phyloP scores from a whole-genome alignment of 92 coral and sea anemone species.

The Zoanthus sansibaricus region DNA sequence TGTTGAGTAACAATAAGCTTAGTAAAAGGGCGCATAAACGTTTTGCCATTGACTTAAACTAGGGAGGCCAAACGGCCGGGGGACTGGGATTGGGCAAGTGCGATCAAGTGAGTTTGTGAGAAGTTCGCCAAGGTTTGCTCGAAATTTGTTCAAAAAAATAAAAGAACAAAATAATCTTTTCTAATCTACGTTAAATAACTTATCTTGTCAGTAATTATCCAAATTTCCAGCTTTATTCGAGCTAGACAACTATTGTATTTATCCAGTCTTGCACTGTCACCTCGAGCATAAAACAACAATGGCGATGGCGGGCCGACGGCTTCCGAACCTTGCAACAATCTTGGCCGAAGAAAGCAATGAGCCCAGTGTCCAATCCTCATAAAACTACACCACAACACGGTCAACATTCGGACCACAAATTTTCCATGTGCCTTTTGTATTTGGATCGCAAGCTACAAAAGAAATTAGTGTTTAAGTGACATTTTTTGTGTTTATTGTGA shows the following conservation, averaged over 20 bases:
- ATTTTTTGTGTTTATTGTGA: neutral
- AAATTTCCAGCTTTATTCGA: slow-evolving; percentile 3
- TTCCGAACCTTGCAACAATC: slow-evolving; percentile 10
- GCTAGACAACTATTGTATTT: neutral
- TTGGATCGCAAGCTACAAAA: too few species aligned
- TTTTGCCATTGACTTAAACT: too few species aligned
- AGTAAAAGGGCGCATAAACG: too few species aligned
- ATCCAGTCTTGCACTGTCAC: neutral
- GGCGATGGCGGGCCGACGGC: slow-evolving; percentile 27
- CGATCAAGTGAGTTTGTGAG: slow-evolving; percentile 2
- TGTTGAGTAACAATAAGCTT: too few species aligned
- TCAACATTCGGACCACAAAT: slow-evolving; percentile 15
- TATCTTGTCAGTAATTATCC: neutral
- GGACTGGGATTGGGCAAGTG: slow-evolving; percentile 2
- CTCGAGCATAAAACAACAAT: slow-evolving; percentile 11
- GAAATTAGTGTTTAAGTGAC: neutral
- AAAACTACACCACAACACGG: slow-evolving; percentile 12
- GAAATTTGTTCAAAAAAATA: neutral
- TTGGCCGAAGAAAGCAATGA: slow-evolving; percentile 31
- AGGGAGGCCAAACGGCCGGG: slow-evolving; percentile 13
- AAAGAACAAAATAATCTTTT: neutral
- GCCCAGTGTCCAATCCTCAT: slow-evolving; percentile 26
- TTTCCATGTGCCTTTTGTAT: slow-evolving; percentile 27
- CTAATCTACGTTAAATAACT: neutral
- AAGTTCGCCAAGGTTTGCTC: slow-evolving; percentile 11